phyloP scores from a whole-genome alignment of 2,113 vertebrate species.

The Brevimyrus niger region DNA sequence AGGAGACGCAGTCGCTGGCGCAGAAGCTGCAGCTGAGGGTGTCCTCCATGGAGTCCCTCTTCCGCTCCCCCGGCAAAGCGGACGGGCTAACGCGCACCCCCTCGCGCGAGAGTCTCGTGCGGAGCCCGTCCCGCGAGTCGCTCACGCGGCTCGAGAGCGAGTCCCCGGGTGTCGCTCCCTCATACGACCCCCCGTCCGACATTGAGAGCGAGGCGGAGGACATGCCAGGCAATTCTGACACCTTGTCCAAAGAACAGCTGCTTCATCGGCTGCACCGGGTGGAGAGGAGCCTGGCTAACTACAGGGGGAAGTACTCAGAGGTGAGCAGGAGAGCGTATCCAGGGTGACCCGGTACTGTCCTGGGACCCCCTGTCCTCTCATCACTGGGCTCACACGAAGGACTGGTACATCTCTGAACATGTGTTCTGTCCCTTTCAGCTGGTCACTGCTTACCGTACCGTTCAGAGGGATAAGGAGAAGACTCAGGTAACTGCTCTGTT shows the following conservation, averaged over 20 bases:
- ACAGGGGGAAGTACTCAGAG: constrained; percentile 84
- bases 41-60: constrained; percentile 84
- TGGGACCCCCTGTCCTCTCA: not conserved
- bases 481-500: constrained; percentile 70
- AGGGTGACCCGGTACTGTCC: not conserved
- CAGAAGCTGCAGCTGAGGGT: constrained; percentile 87
- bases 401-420: not conserved
- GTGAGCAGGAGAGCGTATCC: constrained; percentile 48
- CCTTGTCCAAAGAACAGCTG: constrained; percentile 76
- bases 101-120: constrained; percentile 80
- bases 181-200: constrained; percentile 80
- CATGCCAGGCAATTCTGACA: constrained; percentile 53
- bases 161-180: constrained; percentile 27
- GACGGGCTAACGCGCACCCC: constrained; percentile 73
- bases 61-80: constrained; percentile 73
- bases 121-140: constrained; percentile 79
- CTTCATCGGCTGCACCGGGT: constrained; percentile 68
- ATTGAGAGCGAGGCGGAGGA: constrained; percentile 91
- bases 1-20: constrained; percentile 71
- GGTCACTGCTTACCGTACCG: constrained; percentile 75
- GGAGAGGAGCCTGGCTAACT: constrained; percentile 78
- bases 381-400: not conserved
- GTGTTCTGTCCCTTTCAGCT: constrained; percentile 61
- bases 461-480: constrained; percentile 90
- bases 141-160: constrained; percentile 67